Evolutionary conservation across 2,113 vertebrate species (phyloP), one percentile per base, ranked within the genome.

Genomic region (Odobenus rosmarus): DNA sequence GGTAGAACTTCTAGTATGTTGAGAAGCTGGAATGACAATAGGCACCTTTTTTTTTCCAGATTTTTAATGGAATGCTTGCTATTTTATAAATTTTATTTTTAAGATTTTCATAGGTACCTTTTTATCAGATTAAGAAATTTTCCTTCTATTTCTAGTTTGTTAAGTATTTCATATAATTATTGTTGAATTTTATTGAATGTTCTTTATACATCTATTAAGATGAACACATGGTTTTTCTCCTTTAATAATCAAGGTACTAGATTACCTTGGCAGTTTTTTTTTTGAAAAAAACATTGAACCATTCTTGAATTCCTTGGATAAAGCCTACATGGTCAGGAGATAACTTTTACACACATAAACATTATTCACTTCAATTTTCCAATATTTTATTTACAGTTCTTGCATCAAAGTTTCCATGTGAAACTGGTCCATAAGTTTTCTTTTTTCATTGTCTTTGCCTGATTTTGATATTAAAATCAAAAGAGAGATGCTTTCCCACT

Each of bases 331-430:
- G 10, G 39, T 88, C 16, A 83, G 51, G 59, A 83, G 53, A 72
- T 31, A 77, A 88, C 3, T 67, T 13, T 53, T 39, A 92, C 3
- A 21, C 62, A 64, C 8, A 64, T 4, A 33, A 67, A 67, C 49
- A 83, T 61, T 61, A 80, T n/a, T 85, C 18, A 85, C 6, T 64
- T 90, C 28, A 80, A 67, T 86, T 55, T 92, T 39, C 21, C 36
- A 95, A 64, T 36, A 77, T n/a, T 62, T 85, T 87, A 96, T 67
- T 92, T 71, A 93, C 26, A 39, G 88, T 62, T 97, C 82, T 53
- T 77, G 23, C 12, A 57, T 87, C 42, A 53, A 57, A 71, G 4
- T 90, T 82, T 87, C 46, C n/a, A 86, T 46, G 24, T 74, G 64
- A 87, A 61, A 49, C 10, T 90, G 26, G 39, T 18, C n/a, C 82